phyloP scores from a whole-genome alignment of 2,797 vertebrate species.

The Macropus fuliginosus region DNA sequence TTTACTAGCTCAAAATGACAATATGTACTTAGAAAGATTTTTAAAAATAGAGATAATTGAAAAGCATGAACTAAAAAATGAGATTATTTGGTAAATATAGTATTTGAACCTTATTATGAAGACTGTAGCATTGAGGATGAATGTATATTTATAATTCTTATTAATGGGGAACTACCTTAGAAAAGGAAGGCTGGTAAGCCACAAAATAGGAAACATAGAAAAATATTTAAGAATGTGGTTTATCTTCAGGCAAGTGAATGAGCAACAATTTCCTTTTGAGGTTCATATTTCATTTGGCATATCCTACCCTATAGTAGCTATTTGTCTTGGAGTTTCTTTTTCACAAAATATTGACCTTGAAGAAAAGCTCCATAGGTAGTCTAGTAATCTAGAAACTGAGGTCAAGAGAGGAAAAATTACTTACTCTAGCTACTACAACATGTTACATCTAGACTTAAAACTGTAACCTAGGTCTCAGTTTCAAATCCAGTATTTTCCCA shows the following conservation, averaged over 20 bases:
- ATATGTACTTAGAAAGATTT: constrained; percentile 35
- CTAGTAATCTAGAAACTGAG: neutral
- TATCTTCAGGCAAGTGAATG: neutral
- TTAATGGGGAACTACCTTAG: neutral
- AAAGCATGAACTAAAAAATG: neutral
- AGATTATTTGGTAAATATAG: neutral
- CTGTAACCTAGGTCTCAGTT: neutral
- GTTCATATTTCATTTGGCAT: neutral
- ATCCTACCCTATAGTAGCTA: too few relatives aligned
- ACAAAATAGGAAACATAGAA: neutral
- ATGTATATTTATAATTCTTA: neutral
- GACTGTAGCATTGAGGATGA: neutral
- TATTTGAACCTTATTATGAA: neutral
- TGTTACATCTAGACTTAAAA: neutral
- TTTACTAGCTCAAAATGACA: constrained; percentile 35
- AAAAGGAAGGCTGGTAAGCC: neutral
- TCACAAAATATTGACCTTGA: neutral
- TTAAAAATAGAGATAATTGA: neutral
- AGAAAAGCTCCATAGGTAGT: neutral
- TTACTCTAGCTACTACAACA: neutral
- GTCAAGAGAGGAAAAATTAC: too few relatives aligned
- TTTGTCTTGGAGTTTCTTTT: neutral
- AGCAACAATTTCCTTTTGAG: neutral
- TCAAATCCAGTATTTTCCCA: constrained; percentile 13
- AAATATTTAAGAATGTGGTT: neutral